These are phyloP conservation scores for Montipora foliosa DNA, from an alignment of 64 coral and sea anemone species.

Conservation along the genomic window DNA sequence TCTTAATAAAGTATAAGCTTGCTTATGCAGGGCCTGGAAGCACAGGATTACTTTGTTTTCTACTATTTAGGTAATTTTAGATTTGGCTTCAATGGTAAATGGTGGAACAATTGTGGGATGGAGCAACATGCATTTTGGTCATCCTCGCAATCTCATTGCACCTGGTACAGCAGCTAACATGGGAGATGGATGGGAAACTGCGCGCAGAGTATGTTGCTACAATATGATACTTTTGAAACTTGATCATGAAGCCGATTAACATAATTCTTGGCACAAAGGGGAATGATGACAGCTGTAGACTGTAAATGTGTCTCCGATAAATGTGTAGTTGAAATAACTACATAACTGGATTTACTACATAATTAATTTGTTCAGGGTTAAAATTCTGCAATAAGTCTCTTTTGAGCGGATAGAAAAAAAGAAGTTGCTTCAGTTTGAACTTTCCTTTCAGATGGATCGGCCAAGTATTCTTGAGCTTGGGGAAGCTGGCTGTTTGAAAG, in stretches of 20 bases:
- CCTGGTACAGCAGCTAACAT: slow-evolving; percentile 84
- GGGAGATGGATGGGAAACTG: slow-evolving; percentile 93
- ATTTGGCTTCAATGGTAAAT: slow-evolving; percentile 85
- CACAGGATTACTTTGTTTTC: too few relatives aligned
- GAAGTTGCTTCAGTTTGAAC: not conserved
- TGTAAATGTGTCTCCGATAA: too few relatives aligned
- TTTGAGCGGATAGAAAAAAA: not conserved
- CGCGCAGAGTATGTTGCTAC: slow-evolving; percentile 54
- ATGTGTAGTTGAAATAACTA: too few relatives aligned
- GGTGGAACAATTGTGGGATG: slow-evolving; percentile 77
- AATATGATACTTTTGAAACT: too few relatives aligned
- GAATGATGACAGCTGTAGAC: too few relatives aligned
- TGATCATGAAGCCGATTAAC: too few relatives aligned
- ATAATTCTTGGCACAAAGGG: too few relatives aligned
- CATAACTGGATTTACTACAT: too few relatives aligned
- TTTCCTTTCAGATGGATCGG: slow-evolving; percentile 59
- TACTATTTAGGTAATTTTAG: slow-evolving; percentile 44
- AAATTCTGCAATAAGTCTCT: not conserved
- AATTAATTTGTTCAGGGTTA: too few relatives aligned
- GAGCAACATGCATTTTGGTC: slow-evolving; percentile 91
- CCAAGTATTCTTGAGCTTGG: slow-evolving; percentile 68
- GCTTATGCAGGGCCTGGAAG: too few relatives aligned
- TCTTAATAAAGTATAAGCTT: too few relatives aligned
- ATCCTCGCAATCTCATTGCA: slow-evolving; percentile 87
- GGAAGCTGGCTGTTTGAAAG: slow-evolving; percentile 64